These are phyloP conservation scores for Nestor notabilis DNA, from an alignment of 2,113 vertebrate genomes.

Conservation along the genomic window DNA sequence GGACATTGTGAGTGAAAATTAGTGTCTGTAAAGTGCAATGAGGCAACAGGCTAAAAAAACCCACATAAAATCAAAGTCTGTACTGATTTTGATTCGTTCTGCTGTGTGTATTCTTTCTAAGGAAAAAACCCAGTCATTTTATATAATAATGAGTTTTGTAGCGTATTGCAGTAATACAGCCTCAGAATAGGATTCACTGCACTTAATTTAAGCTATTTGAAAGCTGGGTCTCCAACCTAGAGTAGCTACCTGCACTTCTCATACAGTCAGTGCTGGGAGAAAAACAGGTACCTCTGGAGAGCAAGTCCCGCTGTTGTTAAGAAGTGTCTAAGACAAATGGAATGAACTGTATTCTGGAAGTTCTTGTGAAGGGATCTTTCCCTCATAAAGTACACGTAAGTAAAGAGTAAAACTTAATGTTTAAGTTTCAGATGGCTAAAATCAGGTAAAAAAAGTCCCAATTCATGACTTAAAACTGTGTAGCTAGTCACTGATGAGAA, in stretches of 20 bases:
- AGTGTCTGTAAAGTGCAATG: not conserved
- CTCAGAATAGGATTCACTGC: not conserved
- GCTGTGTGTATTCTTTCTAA: not conserved
- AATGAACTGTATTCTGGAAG: not conserved
- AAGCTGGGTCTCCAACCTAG: not conserved
- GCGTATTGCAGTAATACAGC: not conserved
- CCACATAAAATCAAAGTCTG: not conserved
- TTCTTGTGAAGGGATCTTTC: not conserved
- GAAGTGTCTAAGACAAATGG: not conserved
- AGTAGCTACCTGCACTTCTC: not conserved
- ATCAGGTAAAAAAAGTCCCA: not conserved
- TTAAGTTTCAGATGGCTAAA: not conserved
- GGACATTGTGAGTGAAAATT: not conserved
- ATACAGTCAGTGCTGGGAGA: not conserved
- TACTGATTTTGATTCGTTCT: not conserved
- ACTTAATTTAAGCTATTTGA: not conserved
- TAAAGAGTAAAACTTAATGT: not conserved
- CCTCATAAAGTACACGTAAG: not conserved
- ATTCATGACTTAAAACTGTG: not conserved
- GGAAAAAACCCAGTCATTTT: not conserved
- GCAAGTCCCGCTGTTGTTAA: not conserved
- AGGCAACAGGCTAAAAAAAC: not conserved
- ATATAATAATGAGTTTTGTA: not conserved
- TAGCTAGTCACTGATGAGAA: not conserved
- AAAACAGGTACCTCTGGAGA: not conserved